Conservation (phyloP, 1,140 invertebrate species). For the Cyclargus thomasi region DNA sequence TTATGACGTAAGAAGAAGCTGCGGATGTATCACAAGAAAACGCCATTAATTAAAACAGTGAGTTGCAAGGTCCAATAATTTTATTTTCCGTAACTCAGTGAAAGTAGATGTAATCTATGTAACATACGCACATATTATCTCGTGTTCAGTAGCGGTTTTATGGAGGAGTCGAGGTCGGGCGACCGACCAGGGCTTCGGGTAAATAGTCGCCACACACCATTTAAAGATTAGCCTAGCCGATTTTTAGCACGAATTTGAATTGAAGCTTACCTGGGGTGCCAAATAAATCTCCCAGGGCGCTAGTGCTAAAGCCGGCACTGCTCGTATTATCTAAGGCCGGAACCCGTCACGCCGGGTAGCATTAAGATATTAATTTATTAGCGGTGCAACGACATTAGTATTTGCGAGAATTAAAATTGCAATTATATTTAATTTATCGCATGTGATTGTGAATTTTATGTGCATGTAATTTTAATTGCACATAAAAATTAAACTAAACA, state of each 20-base stretch:
- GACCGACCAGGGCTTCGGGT: no score
- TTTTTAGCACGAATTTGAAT: no score
- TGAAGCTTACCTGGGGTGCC: no score
- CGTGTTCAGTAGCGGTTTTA: background rate
- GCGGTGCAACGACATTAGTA: background rate
- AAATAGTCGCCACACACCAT: no score
- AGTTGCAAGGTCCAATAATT: background rate
- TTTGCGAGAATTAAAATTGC: background rate
- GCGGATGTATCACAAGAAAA: background rate
- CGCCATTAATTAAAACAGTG: background rate
- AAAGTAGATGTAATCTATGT: conserved; percentile 11
- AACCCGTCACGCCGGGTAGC: background rate
- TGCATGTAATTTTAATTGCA: no score
- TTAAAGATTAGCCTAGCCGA: no score
- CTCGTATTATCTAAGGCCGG: conserved; percentile 7
- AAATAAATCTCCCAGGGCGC: no score
- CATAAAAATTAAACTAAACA: no score
- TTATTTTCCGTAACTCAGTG: background rate
- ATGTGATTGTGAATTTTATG: background rate
- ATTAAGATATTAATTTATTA: background rate
- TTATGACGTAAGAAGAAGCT: background rate
- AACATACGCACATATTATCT: background rate
- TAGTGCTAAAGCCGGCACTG: background rate
- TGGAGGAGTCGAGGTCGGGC: no score
- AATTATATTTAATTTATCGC: no score